Conservation (phyloP, 2,888 invertebrate species). For the Cantharis rufa region DNA sequence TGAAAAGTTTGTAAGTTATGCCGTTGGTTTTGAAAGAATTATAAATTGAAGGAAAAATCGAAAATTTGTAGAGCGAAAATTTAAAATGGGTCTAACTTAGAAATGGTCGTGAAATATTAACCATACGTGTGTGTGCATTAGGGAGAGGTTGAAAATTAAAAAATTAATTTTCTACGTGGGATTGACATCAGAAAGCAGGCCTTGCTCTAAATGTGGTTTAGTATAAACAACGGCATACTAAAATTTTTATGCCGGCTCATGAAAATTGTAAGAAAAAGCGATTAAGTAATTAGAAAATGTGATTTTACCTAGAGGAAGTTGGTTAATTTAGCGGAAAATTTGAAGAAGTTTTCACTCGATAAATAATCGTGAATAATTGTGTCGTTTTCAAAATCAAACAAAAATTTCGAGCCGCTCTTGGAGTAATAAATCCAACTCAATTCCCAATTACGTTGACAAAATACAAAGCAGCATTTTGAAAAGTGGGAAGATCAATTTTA, state of each 20-base stretch:
- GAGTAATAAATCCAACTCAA: no score
- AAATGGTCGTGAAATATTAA: neutral
- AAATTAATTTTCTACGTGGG: neutral
- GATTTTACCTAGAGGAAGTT: neutral
- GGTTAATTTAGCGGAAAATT: neutral
- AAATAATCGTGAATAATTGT: neutral
- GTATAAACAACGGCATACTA: neutral
- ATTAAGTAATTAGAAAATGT: no score
- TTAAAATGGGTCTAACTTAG: neutral
- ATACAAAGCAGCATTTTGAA: neutral
- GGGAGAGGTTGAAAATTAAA: neutral
- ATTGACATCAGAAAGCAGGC: neutral
- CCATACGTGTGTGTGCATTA: neutral
- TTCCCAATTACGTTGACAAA: neutral
- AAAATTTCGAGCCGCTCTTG: no score
- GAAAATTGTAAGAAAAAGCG: neutral
- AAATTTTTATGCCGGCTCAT: neutral
- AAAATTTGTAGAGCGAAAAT: neutral
- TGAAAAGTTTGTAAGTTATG: no score
- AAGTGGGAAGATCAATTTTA: neutral
- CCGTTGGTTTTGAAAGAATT: no score
- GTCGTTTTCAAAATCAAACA: neutral
- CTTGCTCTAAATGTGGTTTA: neutral
- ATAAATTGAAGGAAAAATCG: no score
- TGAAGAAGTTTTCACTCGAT: no score